A percentile compares a stretch with the other conserved stretches of the same genome.
phyloP scores from a whole-genome alignment of 2,888 invertebrate genomes.

The Eupithecia subumbrata region DNA sequence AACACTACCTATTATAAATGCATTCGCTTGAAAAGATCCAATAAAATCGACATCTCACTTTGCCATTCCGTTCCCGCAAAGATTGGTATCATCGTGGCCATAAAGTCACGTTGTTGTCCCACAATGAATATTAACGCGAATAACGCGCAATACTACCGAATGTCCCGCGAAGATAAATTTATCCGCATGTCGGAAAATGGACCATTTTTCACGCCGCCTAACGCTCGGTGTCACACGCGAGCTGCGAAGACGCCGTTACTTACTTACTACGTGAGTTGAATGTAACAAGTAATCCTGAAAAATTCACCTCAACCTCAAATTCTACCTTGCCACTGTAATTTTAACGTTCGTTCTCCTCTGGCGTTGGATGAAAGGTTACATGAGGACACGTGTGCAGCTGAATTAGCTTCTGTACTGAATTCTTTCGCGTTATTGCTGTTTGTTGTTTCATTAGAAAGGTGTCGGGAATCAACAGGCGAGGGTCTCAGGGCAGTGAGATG shows the following conservation, averaged over 20 bases:
- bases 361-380: constrained; percentile 33
- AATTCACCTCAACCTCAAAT: constrained; percentile 38
- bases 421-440: constrained; percentile 54
- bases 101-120: constrained; percentile 62
- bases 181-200: constrained; percentile 76
- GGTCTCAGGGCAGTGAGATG: constrained; percentile 32
- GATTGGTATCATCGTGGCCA: constrained; percentile 36
- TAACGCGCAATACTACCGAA: constrained; percentile 74
- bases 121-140: constrained; percentile 81
- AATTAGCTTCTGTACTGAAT: constrained; percentile 65
- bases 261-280: constrained; percentile 71
- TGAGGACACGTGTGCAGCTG: constrained; percentile 56
- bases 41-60: constrained; percentile 17
- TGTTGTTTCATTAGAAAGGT: constrained; percentile 52
- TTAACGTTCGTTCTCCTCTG: constrained; percentile 17
- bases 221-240: constrained; percentile 76
- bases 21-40: background rate
- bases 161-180: constrained; percentile 79
- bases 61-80: constrained; percentile 32
- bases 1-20: background rate
- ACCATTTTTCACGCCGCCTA: constrained; percentile 82
- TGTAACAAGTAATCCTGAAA: constrained; percentile 61
- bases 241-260: constrained; percentile 79
- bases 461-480: constrained; percentile 48
- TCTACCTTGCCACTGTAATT: constrained; percentile 14